phyloP scores from a whole-genome alignment of 2,113 vertebrate genomes.

The Alethe diademata region DNA sequence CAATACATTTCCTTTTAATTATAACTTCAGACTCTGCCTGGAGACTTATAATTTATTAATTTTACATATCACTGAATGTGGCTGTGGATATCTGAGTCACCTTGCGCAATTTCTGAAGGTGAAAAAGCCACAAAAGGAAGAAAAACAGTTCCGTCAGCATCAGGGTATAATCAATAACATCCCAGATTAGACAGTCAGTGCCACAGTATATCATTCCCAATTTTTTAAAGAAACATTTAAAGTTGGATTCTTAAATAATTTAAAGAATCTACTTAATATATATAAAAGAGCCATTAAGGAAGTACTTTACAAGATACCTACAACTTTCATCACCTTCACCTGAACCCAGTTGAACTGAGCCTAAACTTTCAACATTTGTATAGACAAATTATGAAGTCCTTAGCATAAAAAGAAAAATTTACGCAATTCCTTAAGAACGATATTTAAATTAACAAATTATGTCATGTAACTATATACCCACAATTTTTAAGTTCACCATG shows the following conservation, averaged over 20 bases:
- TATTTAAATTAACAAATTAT: not conserved
- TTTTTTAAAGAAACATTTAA: not conserved
- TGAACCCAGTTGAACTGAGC: not conserved
- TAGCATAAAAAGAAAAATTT: not conserved
- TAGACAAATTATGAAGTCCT: not conserved
- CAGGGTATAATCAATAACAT: conserved; percentile 37
- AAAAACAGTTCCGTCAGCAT: conserved; percentile 25
- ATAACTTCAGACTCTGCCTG: not conserved
- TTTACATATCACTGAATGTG: not conserved
- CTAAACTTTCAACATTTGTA: not conserved
- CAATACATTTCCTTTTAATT: not conserved
- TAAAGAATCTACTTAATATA: not conserved
- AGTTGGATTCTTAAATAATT: conserved; percentile 48
- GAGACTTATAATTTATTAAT: not conserved
- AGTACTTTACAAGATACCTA: not conserved
- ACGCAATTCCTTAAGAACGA: not conserved
- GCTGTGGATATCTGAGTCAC: not conserved
- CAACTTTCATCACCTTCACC: not conserved
- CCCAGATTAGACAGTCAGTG: conserved; percentile 5
- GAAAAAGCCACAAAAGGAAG: conserved; percentile 46
- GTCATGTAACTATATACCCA: not conserved
- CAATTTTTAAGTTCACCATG: not conserved
- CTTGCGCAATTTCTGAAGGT: not conserved
- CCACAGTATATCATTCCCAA: not conserved
- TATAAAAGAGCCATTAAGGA: not conserved